phyloP scores from a whole-genome alignment of 37 sponge, comb jelly and placozoan species.

The Dysidea cf. avara region DNA sequence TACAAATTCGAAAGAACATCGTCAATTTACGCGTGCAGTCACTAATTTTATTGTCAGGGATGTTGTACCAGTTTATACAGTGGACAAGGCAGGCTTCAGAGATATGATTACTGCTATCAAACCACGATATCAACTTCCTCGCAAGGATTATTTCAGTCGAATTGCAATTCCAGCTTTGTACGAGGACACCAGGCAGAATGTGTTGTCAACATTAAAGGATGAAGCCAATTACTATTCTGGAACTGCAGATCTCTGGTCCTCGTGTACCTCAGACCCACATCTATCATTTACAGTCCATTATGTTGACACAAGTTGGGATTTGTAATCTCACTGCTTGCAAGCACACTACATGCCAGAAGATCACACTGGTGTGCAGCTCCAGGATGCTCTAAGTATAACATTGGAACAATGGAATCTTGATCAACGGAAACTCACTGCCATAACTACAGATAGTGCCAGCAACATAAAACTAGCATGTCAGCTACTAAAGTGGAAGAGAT shows the following conservation, averaged over 20 bases:
- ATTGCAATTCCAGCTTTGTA: constrained; percentile 10
- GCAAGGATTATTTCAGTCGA: constrained; percentile 13
- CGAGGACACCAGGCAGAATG: background rate
- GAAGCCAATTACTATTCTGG: constrained; percentile 11
- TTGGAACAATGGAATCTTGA: constrained; percentile 14
- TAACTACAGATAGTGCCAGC: constrained; percentile 20
- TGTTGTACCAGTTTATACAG: constrained; percentile 10
- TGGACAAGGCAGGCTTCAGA: constrained; percentile 13
- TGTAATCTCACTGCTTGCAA: constrained; percentile 9
- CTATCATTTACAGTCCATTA: constrained; percentile 18
- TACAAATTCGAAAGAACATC: constrained; percentile 3
- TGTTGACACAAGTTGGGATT: constrained; percentile 9
- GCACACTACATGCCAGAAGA: constrained; percentile 31
- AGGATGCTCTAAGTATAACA: constrained; percentile 13
- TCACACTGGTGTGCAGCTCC: constrained; percentile 12
- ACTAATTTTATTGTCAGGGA: constrained; percentile 13
- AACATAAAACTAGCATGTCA: constrained; percentile 12
- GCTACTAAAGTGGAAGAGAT: constrained; percentile 2
- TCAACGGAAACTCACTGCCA: background rate
- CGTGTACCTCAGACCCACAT: constrained; percentile 9
- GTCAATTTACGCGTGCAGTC: background rate
- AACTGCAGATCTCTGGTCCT: constrained; percentile 31
- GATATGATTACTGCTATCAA: constrained; percentile 6
- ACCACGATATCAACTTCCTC: constrained; percentile 12
- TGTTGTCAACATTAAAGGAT: background rate